Percentiles rank a stretch among this genome's conserved stretches.
phyloP scores from a whole-genome alignment of 2,888 invertebrate species.

The Eurytoma adleriae region DNA sequence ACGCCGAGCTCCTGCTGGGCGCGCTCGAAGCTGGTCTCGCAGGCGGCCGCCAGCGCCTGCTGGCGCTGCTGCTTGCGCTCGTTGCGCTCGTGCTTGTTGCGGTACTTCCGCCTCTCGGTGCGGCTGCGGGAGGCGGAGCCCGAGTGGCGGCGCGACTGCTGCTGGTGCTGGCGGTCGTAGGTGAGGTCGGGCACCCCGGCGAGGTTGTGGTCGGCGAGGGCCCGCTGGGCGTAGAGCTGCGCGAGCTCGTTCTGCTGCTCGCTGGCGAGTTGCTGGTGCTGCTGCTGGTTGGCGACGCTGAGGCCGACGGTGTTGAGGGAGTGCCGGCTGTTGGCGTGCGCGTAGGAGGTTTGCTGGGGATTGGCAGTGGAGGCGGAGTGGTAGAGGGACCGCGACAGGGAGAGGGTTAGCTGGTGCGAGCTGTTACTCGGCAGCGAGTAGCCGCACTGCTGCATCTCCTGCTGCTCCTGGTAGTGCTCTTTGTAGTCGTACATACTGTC shows the following conservation, averaged over 20 bases:
- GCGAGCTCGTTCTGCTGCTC: constrained; percentile 55
- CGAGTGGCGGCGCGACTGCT: constrained; percentile 54
- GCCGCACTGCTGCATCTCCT: constrained; percentile 76
- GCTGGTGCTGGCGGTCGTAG: constrained; percentile 52
- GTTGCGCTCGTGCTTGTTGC: constrained; percentile 65
- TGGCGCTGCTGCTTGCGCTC: constrained; percentile 67
- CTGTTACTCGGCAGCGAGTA: constrained; percentile 74
- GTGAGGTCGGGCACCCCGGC: constrained; percentile 63
- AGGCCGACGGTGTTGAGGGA: constrained; percentile 56
- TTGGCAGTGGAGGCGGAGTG: constrained; percentile 72
- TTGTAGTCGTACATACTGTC: constrained; percentile 75
- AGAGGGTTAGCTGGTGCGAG: constrained; percentile 74
- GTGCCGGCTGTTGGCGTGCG: constrained; percentile 68
- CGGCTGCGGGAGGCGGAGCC: constrained; percentile 56
- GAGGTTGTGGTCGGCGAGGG: constrained; percentile 38
- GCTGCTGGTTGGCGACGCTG: constrained; percentile 46
- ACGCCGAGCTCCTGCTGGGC: constrained; percentile 70
- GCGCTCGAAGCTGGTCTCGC: constrained; percentile 69
- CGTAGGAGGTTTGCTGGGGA: constrained; percentile 71
- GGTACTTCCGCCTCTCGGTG: constrained; percentile 64
- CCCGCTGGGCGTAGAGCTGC: constrained; percentile 26
- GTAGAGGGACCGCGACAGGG: constrained; percentile 72
- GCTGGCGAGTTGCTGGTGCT: constrained; percentile 56
- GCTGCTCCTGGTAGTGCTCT: constrained; percentile 72
- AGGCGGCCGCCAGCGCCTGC: constrained; percentile 59